Evolutionary conservation across 2,797 vertebrate species (phyloP).

Genomic region (Spondyliosoma cantharus): DNA sequence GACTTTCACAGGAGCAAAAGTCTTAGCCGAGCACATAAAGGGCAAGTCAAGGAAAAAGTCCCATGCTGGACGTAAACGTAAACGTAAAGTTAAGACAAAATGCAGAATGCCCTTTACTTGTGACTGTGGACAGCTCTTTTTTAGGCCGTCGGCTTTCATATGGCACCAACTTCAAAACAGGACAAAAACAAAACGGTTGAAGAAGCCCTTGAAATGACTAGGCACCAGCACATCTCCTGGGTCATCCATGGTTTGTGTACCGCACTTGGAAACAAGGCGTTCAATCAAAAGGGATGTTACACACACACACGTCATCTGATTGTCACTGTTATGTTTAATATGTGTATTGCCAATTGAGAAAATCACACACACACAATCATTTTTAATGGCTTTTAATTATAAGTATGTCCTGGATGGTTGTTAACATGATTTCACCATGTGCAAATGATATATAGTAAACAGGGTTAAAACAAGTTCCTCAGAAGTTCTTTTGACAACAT

Average conservation of each 20-base stretch:
- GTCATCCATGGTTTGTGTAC: background rate
- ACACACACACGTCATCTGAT: background rate
- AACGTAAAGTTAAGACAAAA: conserved; percentile 48
- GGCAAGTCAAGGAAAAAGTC: conserved; percentile 32
- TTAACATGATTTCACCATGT: conserved; percentile 66
- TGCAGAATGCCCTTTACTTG: conserved; percentile 79
- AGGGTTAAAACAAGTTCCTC: conserved; percentile 34
- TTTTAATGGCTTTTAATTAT: conserved; percentile 62
- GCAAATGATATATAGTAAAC: conserved; percentile 77
- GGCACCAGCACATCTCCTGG: background rate
- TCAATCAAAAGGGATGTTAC: conserved; percentile 17
- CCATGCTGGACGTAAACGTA: conserved; percentile 15
- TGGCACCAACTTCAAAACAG: conserved; percentile 83
- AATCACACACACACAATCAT: conserved; percentile 20
- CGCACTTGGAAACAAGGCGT: background rate
- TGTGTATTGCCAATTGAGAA: conserved; percentile 14
- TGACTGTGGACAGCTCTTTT: conserved; percentile 80
- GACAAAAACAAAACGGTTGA: conserved; percentile 48
- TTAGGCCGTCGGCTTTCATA: conserved; percentile 81
- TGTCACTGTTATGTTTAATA: conserved; percentile 23
- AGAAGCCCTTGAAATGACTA: conserved; percentile 28
- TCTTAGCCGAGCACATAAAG: conserved; percentile 77
- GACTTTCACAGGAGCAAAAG: conserved; percentile 83
- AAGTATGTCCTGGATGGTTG: conserved; percentile 39
- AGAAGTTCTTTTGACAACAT: conserved; percentile 38